Conservation (phyloP, 1,140 invertebrate species). For the Charaxes varanes region DNA sequence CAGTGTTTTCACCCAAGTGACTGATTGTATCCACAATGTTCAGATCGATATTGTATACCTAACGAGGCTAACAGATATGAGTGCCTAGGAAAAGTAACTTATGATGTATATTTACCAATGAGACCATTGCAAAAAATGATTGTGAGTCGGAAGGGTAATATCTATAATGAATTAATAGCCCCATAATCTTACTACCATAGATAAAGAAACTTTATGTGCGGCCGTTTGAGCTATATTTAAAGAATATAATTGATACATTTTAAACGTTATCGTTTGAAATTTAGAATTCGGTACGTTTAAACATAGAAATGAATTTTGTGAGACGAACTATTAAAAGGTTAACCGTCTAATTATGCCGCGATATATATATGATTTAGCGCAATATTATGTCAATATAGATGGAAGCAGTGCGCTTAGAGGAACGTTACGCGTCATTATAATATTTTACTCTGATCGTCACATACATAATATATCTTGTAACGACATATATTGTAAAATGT, state of each 20-base stretch:
- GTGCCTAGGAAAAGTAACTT: constrained; percentile 68
- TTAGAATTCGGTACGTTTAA: constrained; percentile 1
- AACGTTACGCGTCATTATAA: constrained; percentile 46
- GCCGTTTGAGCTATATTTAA: constrained; percentile 46
- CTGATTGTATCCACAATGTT: constrained; percentile 27
- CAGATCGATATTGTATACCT: constrained; percentile 25
- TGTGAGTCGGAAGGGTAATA: constrained; percentile 62
- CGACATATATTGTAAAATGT: constrained; percentile 59
- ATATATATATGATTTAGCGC: constrained; percentile 12
- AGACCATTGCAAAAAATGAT: constrained; percentile 62
- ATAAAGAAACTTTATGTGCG: constrained; percentile 26
- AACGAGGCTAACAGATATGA: constrained; percentile 57
- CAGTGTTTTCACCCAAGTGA: constrained; percentile 30
- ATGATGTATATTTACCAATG: constrained; percentile 61
- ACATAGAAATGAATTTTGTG: constrained; percentile 3
- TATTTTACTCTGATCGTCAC: constrained; percentile 44
- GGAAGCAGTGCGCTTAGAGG: constrained; percentile 57
- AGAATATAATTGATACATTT: constrained; percentile 8
- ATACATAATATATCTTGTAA: constrained; percentile 12
- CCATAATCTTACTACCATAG: constrained; percentile 24
- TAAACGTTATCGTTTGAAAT: constrained; percentile 29
- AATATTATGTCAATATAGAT: constrained; percentile 18
- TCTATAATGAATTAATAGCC: constrained; percentile 33
- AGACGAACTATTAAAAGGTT: constrained; percentile 8
- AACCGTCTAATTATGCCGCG: constrained; percentile 35